These are phyloP conservation scores for Euwallacea similis DNA, from an alignment of 1,140 invertebrate genomes.

Conservation along the genomic window DNA sequence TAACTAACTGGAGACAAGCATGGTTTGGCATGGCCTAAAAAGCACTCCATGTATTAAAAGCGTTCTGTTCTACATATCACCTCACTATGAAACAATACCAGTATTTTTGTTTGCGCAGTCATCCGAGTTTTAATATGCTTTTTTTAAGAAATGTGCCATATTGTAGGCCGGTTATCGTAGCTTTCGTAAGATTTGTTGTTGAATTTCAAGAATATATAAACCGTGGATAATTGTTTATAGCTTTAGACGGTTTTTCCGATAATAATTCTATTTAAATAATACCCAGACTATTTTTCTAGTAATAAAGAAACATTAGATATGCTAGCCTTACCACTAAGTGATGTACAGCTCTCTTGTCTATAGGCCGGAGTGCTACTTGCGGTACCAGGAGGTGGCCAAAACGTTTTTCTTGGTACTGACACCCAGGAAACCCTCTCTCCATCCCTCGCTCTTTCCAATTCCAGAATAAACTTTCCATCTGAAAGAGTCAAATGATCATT, in stretches of 20 bases:
- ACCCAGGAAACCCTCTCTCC: slow-evolving; percentile 82
- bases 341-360: slow-evolving; percentile 65
- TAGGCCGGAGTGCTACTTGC: slow-evolving; percentile 64
- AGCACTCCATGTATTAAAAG: slow-evolving; percentile 32
- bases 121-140: slow-evolving; percentile 10
- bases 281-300: too few species aligned
- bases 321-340: slow-evolving; percentile 61
- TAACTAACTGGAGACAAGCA: slow-evolving; percentile 29
- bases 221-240: too few species aligned
- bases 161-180: not conserved
- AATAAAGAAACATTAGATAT: too few species aligned
- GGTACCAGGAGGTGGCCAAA: slow-evolving; percentile 73
- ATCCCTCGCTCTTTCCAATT: slow-evolving; percentile 78
- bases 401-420: slow-evolving; percentile 82
- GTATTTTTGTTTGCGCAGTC: slow-evolving; percentile 9
- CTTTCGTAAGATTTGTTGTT: too few species aligned
- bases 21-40: slow-evolving; percentile 31
- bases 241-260: too few species aligned
- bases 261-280: too few species aligned
- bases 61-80: slow-evolving; percentile 31
- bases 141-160: slow-evolving; percentile 8
- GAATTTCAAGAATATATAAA: too few species aligned
- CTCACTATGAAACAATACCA: slow-evolving; percentile 24
- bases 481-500: slow-evolving; percentile 8
- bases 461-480: slow-evolving; percentile 88